Evolutionary conservation across 92 coral and sea anemone species (phyloP).

Genomic region (Siderastrea siderea): DNA sequence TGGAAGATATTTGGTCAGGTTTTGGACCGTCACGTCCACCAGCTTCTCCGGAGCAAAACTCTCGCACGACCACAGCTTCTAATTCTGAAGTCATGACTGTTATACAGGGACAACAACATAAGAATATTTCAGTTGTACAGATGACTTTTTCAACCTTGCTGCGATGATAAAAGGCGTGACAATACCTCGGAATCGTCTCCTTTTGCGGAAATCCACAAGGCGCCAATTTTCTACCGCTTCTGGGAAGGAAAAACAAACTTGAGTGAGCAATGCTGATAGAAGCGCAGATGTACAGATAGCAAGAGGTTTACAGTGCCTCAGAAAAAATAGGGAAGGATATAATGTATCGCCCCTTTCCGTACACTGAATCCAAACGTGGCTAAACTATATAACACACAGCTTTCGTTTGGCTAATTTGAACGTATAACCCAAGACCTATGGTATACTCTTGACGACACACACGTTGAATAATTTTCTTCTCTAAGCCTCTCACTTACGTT

Average conservation of each 20-base stretch:
- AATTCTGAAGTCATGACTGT: conserved; percentile 20
- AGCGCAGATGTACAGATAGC: not conserved
- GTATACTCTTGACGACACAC: conserved; percentile 17
- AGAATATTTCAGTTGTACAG: not conserved
- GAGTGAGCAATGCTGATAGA: not conserved
- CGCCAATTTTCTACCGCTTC: conserved; percentile 39
- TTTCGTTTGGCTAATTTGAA: not conserved
- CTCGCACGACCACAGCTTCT: conserved; percentile 6
- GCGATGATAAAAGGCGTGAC: not conserved
- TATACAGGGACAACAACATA: not conserved
- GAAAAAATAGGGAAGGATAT: too few relatives aligned
- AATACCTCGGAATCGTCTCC: not conserved
- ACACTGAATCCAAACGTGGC: not conserved
- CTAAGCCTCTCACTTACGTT: not conserved
- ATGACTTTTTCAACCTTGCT: not conserved
- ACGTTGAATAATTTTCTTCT: conserved; percentile 16
- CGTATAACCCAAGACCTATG: not conserved
- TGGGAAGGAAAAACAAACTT: conserved; percentile 1
- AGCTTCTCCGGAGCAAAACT: not conserved
- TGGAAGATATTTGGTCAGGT: not conserved
- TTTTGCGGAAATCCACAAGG: conserved; percentile 20
- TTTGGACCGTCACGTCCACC: not conserved
- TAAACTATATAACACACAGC: not conserved
- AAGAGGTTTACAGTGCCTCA: not conserved
- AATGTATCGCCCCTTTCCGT: not conserved